A percentile compares a stretch with the other conserved stretches of the same genome.
Conservation (phyloP, 2,113 vertebrate species). For the Danionella cerebrum region DNA sequence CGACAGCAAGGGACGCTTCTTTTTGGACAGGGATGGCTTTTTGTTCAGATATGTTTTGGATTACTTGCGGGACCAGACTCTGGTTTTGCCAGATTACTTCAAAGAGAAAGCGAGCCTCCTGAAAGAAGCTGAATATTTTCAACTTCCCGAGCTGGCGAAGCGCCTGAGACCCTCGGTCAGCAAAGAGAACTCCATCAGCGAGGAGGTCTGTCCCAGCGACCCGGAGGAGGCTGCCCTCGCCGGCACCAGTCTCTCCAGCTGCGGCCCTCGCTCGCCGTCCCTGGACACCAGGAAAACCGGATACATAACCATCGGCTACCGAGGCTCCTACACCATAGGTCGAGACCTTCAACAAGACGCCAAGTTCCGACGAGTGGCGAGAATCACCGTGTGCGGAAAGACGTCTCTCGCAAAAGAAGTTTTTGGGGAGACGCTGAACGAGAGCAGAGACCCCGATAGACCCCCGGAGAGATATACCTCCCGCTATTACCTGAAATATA, state of each 20-base stretch:
- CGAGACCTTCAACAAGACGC: slow-evolving; percentile 90
- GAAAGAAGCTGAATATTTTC: slow-evolving; percentile 88
- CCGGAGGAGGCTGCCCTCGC: slow-evolving; percentile 60
- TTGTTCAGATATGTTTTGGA: slow-evolving; percentile 94
- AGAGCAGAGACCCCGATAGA: slow-evolving; percentile 92
- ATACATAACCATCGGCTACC: slow-evolving; percentile 90
- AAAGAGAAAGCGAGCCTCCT: slow-evolving; percentile 81
- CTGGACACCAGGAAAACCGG: slow-evolving; percentile 68
- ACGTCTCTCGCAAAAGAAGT: slow-evolving; percentile 92
- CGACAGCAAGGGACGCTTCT: slow-evolving; percentile 92
- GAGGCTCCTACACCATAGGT: slow-evolving; percentile 91
- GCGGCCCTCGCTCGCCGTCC: slow-evolving; percentile 70
- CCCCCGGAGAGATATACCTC: slow-evolving; percentile 93
- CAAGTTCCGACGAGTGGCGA: slow-evolving; percentile 87
- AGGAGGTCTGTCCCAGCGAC: slow-evolving; percentile 63
- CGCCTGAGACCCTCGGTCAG: slow-evolving; percentile 62
- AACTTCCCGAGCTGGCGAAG: slow-evolving; percentile 78
- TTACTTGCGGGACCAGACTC: slow-evolving; percentile 82
- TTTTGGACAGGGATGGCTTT: slow-evolving; percentile 91
- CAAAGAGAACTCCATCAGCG: slow-evolving; percentile 62
- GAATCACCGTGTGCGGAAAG: slow-evolving; percentile 93
- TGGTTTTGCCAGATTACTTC: slow-evolving; percentile 87
- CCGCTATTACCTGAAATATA: slow-evolving; percentile 96
- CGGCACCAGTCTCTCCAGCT: slow-evolving; percentile 59
- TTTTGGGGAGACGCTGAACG: slow-evolving; percentile 92